Evolutionary conservation across 2,888 invertebrate species (phyloP), one percentile per base, ranked within the genome.

Genomic region (Petrophora chlorosata): DNA sequence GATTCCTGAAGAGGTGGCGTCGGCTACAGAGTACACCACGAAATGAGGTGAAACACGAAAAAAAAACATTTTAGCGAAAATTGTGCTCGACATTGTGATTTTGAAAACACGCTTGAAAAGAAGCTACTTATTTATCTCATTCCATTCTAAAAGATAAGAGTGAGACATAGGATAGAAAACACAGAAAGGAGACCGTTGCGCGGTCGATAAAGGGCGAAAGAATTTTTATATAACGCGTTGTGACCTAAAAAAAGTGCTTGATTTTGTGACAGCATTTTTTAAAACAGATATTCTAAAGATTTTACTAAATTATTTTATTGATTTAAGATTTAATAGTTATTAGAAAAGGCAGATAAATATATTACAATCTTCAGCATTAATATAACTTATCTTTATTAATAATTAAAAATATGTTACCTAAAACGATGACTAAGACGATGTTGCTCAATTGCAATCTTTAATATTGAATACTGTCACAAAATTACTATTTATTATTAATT

Each of bases 211-310:
- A 55, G 72, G 77, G 81, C 81, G 78, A 81, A 82, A 79, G 78
- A 80, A 66, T 76, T 80, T 84, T 63, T 83, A 83, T 85, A 84
- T 82, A 85, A 84, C 67, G 87, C 79, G 88, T 88, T 88, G 89
- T 88, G 87, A 89, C 72, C 30, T 70, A 69, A 69, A 75, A 73
- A 71, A 69, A 70, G 67, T 69, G 63, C 70, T 73, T 67, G 64
- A 65, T 74, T 71, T 79, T 72, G 73, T 79, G 79, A 75, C 75
- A 78, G 73, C 67, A 72, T 73, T 76, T 76, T 74, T 60, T 39
- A 36, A 23, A 15, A 35, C 26, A 26, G 8, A 43, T 17, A 33
- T 46, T 38, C 33, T 42, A 38, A 38, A 26, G 14, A 14, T 9
- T 23, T 25, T 34, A 15, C 10, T 29, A 15, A 34, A 23, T 14